Percentiles rank a stretch among this genome's conserved stretches.
Evolutionary conservation across 1,140 invertebrate species (phyloP).

Genomic region (Lepidotrigona ventralis): DNA sequence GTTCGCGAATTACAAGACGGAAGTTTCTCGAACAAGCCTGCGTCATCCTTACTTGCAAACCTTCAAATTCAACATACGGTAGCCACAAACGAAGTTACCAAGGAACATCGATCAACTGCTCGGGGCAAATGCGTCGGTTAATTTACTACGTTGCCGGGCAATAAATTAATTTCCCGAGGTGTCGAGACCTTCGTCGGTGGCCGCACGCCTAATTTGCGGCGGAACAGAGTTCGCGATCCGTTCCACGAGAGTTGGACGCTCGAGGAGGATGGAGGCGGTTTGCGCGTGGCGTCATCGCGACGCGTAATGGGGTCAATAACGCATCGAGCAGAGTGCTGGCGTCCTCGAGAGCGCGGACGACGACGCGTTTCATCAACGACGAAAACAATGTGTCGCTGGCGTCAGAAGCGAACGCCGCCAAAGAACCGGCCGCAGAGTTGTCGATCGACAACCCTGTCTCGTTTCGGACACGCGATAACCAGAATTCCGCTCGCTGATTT

Average conservation of each 20-base stretch:
- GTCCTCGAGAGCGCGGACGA: constrained; percentile 2
- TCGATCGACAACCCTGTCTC: not conserved
- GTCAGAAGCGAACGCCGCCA: not conserved
- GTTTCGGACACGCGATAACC: not conserved
- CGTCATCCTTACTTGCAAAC: not conserved
- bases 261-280: not conserved
- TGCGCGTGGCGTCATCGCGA: not conserved
- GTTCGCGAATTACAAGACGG: too few relatives aligned
- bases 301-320: constrained; percentile 30
- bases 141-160: constrained; percentile 10
- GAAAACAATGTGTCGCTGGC: not conserved
- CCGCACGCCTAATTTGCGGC: constrained; percentile 7
- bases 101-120: not conserved
- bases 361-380: not conserved
- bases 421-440: not conserved
- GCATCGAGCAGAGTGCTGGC: not conserved
- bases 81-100: not conserved
- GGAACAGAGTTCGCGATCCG: constrained; percentile 11
- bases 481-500: not conserved
- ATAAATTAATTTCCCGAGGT: constrained; percentile 26
- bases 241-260: not conserved
- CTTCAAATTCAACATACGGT: not conserved
- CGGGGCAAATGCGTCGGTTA: not conserved
- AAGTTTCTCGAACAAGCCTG: not conserved
- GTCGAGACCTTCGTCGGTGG: not conserved